Conservation (phyloP, 2,113 vertebrate species). For the Marmota flaviventris region DNA sequence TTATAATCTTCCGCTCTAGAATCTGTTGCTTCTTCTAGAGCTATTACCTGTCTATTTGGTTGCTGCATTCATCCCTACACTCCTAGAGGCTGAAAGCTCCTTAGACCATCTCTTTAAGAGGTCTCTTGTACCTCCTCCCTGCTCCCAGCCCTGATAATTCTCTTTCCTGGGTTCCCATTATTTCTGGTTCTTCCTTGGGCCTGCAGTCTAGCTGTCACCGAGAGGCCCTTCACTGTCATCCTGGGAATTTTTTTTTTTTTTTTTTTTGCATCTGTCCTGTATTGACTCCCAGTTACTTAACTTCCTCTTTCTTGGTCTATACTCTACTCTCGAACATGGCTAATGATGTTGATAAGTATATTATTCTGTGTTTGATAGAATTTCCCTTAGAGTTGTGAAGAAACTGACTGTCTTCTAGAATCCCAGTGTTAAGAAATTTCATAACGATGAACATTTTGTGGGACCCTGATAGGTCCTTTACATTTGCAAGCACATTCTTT, state of each 20-base stretch:
- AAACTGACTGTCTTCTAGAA: neutral
- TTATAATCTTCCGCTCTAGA: neutral
- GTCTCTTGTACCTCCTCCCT: neutral
- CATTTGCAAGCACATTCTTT: conserved; percentile 15
- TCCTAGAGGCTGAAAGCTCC: neutral
- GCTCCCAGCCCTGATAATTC: too few species aligned
- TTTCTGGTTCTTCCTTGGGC: neutral
- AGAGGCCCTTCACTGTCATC: neutral
- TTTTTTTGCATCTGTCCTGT: neutral
- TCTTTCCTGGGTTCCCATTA: neutral
- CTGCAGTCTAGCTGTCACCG: neutral
- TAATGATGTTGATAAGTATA: neutral
- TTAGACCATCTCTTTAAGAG: neutral
- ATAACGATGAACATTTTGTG: neutral
- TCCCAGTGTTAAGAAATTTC: neutral
- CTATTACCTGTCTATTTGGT: neutral
- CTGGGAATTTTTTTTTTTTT: neutral
- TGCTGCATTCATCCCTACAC: neutral
- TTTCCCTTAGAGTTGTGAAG: neutral
- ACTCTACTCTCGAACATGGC: neutral
- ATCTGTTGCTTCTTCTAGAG: neutral
- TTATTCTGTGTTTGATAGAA: neutral
- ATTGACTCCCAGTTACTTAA: neutral
- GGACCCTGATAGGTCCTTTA: neutral
- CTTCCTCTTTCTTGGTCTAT: conserved; percentile 16